phyloP scores from a whole-genome alignment of 2,797 vertebrate genomes.

The Bucorvus abyssinicus region DNA sequence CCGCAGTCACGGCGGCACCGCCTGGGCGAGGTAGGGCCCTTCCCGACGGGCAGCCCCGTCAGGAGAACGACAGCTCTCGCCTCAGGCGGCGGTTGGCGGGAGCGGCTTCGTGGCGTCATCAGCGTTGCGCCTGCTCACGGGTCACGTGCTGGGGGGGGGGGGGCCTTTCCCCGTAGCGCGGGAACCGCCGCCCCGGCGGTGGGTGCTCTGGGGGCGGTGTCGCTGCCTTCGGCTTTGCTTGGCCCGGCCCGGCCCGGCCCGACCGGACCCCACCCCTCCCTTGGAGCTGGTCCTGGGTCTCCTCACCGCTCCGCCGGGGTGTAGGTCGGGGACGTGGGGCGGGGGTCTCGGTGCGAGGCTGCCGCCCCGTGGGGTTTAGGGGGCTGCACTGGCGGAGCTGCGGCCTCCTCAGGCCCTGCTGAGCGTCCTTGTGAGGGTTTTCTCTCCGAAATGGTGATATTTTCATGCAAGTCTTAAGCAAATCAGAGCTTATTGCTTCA shows the following conservation, averaged over 20 bases:
- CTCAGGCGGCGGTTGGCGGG: neutral
- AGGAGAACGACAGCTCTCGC: neutral
- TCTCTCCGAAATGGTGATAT: neutral
- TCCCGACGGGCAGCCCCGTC: neutral
- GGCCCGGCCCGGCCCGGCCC: too few relatives aligned
- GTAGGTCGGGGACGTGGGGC: fast-evolving
- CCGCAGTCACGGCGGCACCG: neutral
- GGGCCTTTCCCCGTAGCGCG: neutral
- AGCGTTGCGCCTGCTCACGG: neutral
- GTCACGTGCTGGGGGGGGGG: neutral
- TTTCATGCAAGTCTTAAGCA: neutral
- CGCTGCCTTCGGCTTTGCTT: too few relatives aligned
- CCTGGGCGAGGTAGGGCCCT: too few relatives aligned
- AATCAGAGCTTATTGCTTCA: neutral
- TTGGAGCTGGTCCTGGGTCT: neutral
- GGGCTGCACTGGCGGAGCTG: neutral
- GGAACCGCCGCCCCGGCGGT: fast-evolving
- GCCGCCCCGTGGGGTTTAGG: too few relatives aligned
- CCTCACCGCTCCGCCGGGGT: too few relatives aligned
- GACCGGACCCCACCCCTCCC: too few relatives aligned
- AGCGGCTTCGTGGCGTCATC: neutral
- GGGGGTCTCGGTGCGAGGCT: neutral
- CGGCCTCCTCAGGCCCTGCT: too few relatives aligned
- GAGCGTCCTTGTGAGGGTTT: neutral
- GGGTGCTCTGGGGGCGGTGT: too few relatives aligned